Evolutionary conservation across 2,113 vertebrate genomes (phyloP).

Genomic region (Noturus placidus): DNA sequence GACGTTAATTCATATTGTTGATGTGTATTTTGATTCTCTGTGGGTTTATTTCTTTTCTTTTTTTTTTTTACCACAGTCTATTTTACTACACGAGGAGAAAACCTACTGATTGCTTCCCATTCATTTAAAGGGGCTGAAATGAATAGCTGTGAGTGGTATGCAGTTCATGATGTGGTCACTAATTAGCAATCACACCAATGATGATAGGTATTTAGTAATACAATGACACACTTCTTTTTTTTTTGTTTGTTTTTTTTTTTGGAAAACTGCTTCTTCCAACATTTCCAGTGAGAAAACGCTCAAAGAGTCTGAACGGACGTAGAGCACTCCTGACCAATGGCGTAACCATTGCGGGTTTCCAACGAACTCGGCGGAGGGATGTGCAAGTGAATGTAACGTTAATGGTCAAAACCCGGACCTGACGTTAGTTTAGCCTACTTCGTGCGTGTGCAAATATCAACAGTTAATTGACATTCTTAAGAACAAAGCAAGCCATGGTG

Average conservation of each 20-base stretch:
- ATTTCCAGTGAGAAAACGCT: not conserved
- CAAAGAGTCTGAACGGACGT: not conserved
- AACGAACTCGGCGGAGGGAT: too few species aligned
- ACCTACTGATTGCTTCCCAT: slow-evolving; percentile 42
- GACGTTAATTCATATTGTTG: slow-evolving; percentile 30
- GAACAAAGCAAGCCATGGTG: too few species aligned
- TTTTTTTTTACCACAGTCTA: slow-evolving; percentile 36
- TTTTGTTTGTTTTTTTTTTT: not conserved
- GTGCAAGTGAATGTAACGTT: too few species aligned
- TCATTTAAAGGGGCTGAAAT: slow-evolving; percentile 47
- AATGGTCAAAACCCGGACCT: too few species aligned
- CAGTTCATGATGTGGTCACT: slow-evolving; percentile 42
- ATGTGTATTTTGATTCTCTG: slow-evolving; percentile 43
- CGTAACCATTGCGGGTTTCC: too few species aligned
- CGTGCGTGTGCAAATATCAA: too few species aligned
- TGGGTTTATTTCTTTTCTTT: slow-evolving; percentile 15
- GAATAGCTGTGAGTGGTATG: slow-evolving; percentile 31
- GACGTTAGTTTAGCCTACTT: too few species aligned
- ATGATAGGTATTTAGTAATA: slow-evolving; percentile 32
- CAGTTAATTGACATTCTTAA: too few species aligned
- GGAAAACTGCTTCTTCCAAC: not conserved
- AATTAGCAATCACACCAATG: slow-evolving; percentile 43
- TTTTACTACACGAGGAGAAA: slow-evolving; percentile 28
- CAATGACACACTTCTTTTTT: slow-evolving; percentile 1
- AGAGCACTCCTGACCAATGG: not conserved